Conservation (phyloP, 2,113 vertebrate genomes). For the Malurus cyaneus region DNA sequence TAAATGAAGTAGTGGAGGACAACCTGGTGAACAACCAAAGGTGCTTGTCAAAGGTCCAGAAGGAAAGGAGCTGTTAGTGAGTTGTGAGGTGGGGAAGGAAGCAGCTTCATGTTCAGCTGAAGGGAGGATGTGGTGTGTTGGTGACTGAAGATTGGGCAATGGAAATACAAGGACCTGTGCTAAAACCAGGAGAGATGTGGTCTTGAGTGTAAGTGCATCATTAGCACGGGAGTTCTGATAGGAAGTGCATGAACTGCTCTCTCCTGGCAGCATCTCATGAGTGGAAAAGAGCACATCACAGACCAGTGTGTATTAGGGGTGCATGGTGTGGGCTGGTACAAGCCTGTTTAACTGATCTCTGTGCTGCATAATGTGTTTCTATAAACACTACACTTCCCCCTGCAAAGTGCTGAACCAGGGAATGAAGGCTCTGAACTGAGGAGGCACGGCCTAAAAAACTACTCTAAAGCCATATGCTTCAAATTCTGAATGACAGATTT, state of each 20-base stretch:
- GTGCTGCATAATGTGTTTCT: fast-evolving
- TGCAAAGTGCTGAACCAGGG: not conserved
- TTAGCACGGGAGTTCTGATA: not conserved
- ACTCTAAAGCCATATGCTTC: not conserved
- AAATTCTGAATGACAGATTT: not conserved
- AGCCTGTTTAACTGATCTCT: not conserved
- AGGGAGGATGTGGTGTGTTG: fast-evolving
- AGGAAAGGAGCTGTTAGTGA: not conserved
- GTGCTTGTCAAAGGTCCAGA: not conserved
- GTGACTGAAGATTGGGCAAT: fast-evolving
- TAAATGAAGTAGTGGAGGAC: not conserved
- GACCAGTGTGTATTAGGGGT: no score
- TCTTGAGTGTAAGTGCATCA: fast-evolving
- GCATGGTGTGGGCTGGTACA: not conserved
- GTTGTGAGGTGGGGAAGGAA: no score
- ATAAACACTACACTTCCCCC: fast-evolving
- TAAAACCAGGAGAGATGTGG: not conserved
- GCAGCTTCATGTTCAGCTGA: fast-evolving
- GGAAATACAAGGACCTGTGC: no score
- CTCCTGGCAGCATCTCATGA: not conserved
- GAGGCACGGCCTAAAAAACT: not conserved
- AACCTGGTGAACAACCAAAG: not conserved
- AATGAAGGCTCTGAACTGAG: not conserved
- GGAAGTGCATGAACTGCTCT: not conserved
- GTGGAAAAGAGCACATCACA: not conserved